Evolutionary conservation across 2,888 invertebrate species (phyloP), one percentile per base, ranked within the genome.

Genomic region (Agrochola lota): DNA sequence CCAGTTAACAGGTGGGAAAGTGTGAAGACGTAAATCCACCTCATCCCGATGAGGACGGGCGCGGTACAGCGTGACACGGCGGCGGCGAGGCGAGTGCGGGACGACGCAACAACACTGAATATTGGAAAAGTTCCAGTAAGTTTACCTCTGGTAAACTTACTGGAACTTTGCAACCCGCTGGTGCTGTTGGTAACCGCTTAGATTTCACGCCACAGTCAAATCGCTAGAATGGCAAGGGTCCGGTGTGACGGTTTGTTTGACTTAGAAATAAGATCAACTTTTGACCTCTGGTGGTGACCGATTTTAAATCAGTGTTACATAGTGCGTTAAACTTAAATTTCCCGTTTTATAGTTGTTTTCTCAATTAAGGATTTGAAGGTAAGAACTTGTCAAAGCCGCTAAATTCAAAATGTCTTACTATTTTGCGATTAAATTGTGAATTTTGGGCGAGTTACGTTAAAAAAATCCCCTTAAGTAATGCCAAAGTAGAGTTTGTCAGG

Each of bases 121-220:
- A 87, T 87, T 87, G 86, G 86, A 87, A 87, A 87, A 87, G 74
- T 87, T 87, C 64, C 46, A 11, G 17, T 68, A 87, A 84, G 76
- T 85, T 69, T 52, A 71, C 70, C 79, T 83, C 52, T 20, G 62
- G 52, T n/a, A n/a, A n/a, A n/a, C n/a, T n/a, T n/a, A n/a, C n/a
- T n/a, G n/a, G n/a, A n/a, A n/a, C n/a, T n/a, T n/a, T n/a, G n/a
- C n/a, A n/a, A n/a, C 71, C 71, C 77, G 60, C 55, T 76, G 76
- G 70, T 67, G 67, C 74, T 77, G 78, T 70, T 57, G 68, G 57
- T n/a, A 62, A 74, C 67, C 77, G 71, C 70, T 78, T 73, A 74
- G 49, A 83, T 73, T 73, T 78, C 52, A 81, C 73, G 73, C 63
- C 73, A 57, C 71, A 71, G 64, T 85, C 81, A 74, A 74, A 80